These are phyloP conservation scores for Cheilinus undulatus DNA, from an alignment of 2,113 vertebrate genomes.

Conservation along the genomic window DNA sequence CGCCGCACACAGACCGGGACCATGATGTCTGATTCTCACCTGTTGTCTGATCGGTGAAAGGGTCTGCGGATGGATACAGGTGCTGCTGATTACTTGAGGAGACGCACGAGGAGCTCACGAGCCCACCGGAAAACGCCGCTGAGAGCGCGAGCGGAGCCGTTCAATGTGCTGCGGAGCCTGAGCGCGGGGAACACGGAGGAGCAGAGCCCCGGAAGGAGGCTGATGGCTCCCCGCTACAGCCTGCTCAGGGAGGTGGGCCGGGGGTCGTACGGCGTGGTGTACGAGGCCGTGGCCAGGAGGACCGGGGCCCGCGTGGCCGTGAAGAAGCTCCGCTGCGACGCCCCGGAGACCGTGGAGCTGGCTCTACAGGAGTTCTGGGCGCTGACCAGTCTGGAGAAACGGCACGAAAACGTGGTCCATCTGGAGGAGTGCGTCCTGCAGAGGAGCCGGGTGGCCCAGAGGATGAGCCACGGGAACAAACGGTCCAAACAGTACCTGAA, in stretches of 20 bases:
- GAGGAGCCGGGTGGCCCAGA: constrained; percentile 91
- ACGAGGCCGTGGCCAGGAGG: constrained; percentile 89
- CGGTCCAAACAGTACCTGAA: constrained; percentile 91
- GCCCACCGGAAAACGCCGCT: constrained; percentile 39
- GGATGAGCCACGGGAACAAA: constrained; percentile 94
- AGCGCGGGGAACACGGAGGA: constrained; percentile 70
- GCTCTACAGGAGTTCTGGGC: constrained; percentile 95
- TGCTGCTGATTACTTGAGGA: constrained; percentile 43
- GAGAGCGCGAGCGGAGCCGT: constrained; percentile 27
- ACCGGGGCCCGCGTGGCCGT: constrained; percentile 89
- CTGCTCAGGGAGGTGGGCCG: constrained; percentile 91
- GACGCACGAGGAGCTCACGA: constrained; percentile 61
- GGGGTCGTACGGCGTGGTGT: constrained; percentile 96
- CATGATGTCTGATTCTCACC: background rate
- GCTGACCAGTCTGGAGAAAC: constrained; percentile 89
- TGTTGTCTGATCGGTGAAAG: constrained; percentile 6
- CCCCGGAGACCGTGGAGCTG: constrained; percentile 94
- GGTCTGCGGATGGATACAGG: constrained; percentile 53
- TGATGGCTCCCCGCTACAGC: constrained; percentile 85
- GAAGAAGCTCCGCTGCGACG: constrained; percentile 94
- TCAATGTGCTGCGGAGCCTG: constrained; percentile 67
- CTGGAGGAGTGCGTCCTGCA: constrained; percentile 96
- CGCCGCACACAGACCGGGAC: no score
- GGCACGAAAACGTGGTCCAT: constrained; percentile 92
- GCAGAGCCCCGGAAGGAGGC: constrained; percentile 55